Evolutionary conservation across 92 coral and sea anemone genomes (phyloP), one percentile per base, ranked within the genome.

Genomic region (Porites rus): DNA sequence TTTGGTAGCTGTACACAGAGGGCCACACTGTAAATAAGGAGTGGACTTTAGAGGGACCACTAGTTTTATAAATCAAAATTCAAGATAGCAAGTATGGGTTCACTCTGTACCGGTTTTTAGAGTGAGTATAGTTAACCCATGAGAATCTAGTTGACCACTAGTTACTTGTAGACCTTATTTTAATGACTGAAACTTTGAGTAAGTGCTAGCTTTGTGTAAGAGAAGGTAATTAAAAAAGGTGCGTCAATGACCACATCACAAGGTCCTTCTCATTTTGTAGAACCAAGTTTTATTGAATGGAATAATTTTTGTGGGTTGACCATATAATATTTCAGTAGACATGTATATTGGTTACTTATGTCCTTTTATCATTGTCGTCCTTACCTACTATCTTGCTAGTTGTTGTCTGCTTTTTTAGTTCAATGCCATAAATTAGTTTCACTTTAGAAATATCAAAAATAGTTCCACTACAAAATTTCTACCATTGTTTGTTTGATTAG

Each of bases 11-110:
- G n/a, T 64, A 64, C 69, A 64, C 69, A 6, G 69, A 64, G 69
- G 69, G 69, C 69, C 24, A 64, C 69, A 64, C 69, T 64, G 69
- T 64, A 64, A 64, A 64, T 64, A 16, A 10, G 69, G n/a, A 64
- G 69, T 64, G 69, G 69, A 64, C 7, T 64, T 64, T 16, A 64
- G 69, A 64, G 69, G 24, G 24, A 64, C 69, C 69, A 64, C 69
- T 64, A 64, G 69, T 20, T 64, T 64, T 20, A 6, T 6, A 64
- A 64, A 64, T 64, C 69, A 64, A 7, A 64, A 64, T 64, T 12
- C 24, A 64, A 64, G 20, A 64, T 53, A 53, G 58, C 58, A 53
- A 53, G 58, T 53, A 53, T 53, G 58, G 58, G 58, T 53, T 53
- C 58, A 53, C 58, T 53, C 58, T 53, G 58, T 53, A 53, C 58